A percentile compares a stretch with the other conserved stretches of the same genome.
These are phyloP conservation scores for Barbus barbus DNA, from an alignment of 2,113 vertebrate genomes.

Conservation along the genomic window DNA sequence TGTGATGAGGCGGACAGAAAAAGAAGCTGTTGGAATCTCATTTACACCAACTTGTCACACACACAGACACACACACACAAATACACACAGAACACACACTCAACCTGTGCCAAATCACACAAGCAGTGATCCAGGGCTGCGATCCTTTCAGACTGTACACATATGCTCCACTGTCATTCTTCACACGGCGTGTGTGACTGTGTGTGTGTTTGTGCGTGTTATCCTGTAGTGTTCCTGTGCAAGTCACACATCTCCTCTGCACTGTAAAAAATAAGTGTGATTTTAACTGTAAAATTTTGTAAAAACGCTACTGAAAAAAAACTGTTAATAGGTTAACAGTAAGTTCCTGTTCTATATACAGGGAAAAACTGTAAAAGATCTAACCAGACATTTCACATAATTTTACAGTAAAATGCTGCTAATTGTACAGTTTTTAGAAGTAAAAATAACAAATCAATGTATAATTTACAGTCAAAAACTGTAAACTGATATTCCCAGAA, in stretches of 20 bases:
- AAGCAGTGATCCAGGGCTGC: not conserved
- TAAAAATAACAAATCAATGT: no score
- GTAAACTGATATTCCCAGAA: no score
- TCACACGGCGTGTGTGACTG: constrained; percentile 10
- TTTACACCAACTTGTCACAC: constrained; percentile 55
- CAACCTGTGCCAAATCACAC: constrained; percentile 41
- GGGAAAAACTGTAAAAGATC: no score
- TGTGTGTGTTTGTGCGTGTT: constrained; percentile 18
- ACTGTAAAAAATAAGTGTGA: no score
- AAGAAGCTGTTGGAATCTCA: constrained; percentile 55
- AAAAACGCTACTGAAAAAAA: no score
- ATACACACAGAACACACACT: constrained; percentile 31
- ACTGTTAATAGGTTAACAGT: no score
- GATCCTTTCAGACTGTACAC: constrained; percentile 21
- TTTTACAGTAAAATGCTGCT: no score
- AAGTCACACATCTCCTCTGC: constrained; percentile 30
- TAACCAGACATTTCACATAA: no score
- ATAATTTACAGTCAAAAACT: no score
- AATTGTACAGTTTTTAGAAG: no score
- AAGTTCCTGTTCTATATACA: no score
- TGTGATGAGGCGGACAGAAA: constrained; percentile 38
- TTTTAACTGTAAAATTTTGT: no score
- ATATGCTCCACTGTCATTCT: not conserved
- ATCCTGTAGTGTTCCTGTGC: constrained; percentile 32
- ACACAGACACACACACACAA: constrained; percentile 21